Evolutionary conservation across 2,797 vertebrate genomes (phyloP).

Genomic region (Huso huso): DNA sequence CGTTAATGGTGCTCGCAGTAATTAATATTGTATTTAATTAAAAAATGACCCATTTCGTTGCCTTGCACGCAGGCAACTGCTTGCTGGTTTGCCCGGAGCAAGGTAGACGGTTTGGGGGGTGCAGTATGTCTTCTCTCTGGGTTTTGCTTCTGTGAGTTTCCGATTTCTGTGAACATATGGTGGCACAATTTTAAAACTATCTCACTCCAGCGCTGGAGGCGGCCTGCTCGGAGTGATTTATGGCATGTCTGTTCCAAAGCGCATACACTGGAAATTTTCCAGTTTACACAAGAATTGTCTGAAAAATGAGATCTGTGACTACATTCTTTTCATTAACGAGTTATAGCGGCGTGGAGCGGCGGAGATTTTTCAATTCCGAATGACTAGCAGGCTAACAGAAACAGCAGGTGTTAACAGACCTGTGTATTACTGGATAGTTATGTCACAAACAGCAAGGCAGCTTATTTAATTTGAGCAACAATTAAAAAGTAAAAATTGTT

Average conservation of each 20-base stretch:
- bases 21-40: conserved; percentile 91
- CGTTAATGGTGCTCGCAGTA: conserved; percentile 77
- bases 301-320: conserved; percentile 98
- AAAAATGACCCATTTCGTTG: conserved; percentile 92
- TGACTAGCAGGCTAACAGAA: conserved; percentile 52
- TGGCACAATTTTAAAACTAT: conserved; percentile 38
- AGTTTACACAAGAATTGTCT: conserved; percentile 98
- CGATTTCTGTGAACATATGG: conserved; percentile 64
- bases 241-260: conserved; percentile 67
- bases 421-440: conserved; percentile 52
- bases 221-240: conserved; percentile 85
- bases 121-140: conserved; percentile 33
- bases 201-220: conserved; percentile 49
- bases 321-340: conserved; percentile 95
- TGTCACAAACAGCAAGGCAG: conserved; percentile 54
- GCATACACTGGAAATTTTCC: conserved; percentile 98
- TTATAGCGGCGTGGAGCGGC: conserved; percentile 65
- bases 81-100: conserved; percentile 53
- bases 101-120: conserved; percentile 36
- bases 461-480: conserved; percentile 65
- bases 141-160: conserved; percentile 48
- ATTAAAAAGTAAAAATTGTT: conserved; percentile 57
- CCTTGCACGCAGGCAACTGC: conserved; percentile 52
- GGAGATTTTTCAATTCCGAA: conserved; percentile 53
- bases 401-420: conserved; percentile 52